Base-by-base conservation (phyloP, 2,797 vertebrate species). In the Poecilia wingei region DNA sequence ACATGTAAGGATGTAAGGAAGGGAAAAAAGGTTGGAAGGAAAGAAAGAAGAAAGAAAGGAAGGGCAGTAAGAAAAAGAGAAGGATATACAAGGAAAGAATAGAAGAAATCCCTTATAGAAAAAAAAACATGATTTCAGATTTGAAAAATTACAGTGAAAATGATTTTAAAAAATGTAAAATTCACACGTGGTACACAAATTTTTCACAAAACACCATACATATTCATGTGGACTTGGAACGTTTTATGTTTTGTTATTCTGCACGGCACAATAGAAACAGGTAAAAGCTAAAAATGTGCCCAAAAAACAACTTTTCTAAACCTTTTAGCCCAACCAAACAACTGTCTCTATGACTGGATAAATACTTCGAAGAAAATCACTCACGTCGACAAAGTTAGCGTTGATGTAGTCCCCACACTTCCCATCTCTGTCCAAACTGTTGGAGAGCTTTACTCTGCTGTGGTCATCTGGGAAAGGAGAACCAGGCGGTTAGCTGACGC, bases 351-450 rank as follows among this genome's bases (percentile, higher is more conserved):
- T 6, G 12, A 14, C 36, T 12, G 8, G 14, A 53, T 12, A 53
- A 31, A 36, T 8, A 20, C 6, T 18, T 22, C 9, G 14, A 31
- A 39, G n/a, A 31, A 14, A 6, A 41, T 31, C 7, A 94, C 97
- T 97, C 93, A 99, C 98, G 77, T 99, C 98, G 0, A 99, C 97
- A 25, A 97, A 99, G 94, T 99, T 99, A 31, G 98, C 98, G 81
- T 99, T 99, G 89, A 99, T 99, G 87, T 99, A 99, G 94, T 99
- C 98, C 25, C 97, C 97, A 70, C 95, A 93, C 86, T 94, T 97
- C 71, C 96, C 97, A 39, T 99, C 97, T 92, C 96, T 96, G 86
- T 98, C 97, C 87, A 95, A 84, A 91, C 97, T 96, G 78, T 94
- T 96, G 88, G 95, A 93, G 81, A 99, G 97, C 90, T 97, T 98